Base-by-base conservation (phyloP, 2,797 vertebrate species). In the Crocidura indochinensis region DNA sequence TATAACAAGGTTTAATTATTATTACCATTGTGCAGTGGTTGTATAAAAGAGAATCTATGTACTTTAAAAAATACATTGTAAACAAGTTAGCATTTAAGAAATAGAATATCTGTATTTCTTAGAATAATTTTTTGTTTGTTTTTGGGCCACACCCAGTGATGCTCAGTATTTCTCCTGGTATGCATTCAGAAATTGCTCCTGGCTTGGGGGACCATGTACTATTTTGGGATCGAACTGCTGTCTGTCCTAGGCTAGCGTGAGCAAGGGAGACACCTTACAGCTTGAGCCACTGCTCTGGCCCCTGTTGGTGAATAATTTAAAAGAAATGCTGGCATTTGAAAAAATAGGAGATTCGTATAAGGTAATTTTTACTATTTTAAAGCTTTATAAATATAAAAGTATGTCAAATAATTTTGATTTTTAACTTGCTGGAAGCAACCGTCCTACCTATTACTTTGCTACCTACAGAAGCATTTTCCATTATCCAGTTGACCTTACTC, bases 371-470 rank as follows among this genome's bases (percentile, higher is more conserved):
- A 79, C 6, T 67, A 74, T 44, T 8, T 87, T 10, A 78, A 88
- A 6, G 81, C 84, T 93, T 38, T 60, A 0, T 68, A 75, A 74
- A 82, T 82, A 19, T 79, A 38, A 90, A 90, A 80, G 47, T 79
- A 67, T 9, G 20, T 51, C 62, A 80, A 71, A 67, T 76, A 53
- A 49, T 0, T 73, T 72, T 82, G 8, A 68, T 49, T 74, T 38
- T 49, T 17, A 22, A 20, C 0, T 38, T 87, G 24, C n/a, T 90
- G 56, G 10, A 87, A 93, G 51, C 14, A 29, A 56, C 93, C 49
- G 47, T 19, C n/a, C 31, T 29, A 29, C 77, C 27, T 29, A 12
- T 60, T 17, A 51, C 31, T 24, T 27, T 26, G 7, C 44, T 27
- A 29, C 47, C 64, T 71, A 75, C 51, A 80, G 53, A 44, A 88